Conservation (phyloP, 2,113 vertebrate species). For the Zosterops borbonicus region DNA sequence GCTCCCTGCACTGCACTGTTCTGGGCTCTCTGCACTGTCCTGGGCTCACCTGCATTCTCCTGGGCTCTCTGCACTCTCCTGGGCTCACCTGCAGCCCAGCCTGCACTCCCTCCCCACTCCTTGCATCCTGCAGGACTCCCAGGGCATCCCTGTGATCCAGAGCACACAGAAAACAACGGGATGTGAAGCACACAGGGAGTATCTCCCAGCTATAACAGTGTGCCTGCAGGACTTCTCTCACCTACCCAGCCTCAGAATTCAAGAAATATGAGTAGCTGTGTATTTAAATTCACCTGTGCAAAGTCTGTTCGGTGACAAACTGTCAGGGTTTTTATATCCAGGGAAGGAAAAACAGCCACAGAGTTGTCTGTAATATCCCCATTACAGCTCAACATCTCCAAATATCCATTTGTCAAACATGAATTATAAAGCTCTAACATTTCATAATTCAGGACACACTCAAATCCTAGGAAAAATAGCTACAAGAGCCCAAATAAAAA, state of each 20-base stretch:
- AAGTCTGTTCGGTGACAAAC: conserved; percentile 8
- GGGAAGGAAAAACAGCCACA: neutral
- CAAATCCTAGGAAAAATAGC: conserved; percentile 47
- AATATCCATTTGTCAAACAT: conserved; percentile 59
- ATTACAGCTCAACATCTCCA: conserved; percentile 23
- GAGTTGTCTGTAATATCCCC: conserved; percentile 14
- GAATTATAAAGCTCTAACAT: conserved; percentile 56
- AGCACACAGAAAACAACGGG: fast-evolving
- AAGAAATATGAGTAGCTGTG: neutral
- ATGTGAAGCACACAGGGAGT: fast-evolving
- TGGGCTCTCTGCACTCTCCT: no score
- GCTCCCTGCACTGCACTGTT: no score
- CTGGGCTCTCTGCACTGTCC: no score
- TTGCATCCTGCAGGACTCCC: fast-evolving
- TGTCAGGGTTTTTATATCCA: conserved; percentile 6
- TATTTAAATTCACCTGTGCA: neutral
- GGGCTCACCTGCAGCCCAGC: neutral
- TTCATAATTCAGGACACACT: conserved; percentile 57
- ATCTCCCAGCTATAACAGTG: neutral
- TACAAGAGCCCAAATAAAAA: conserved; percentile 49
- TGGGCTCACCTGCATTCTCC: no score
- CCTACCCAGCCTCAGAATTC: neutral
- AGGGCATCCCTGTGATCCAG: fast-evolving
- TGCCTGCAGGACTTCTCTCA: neutral
- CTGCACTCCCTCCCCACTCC: fast-evolving